phyloP scores from a whole-genome alignment of 2,888 invertebrate species.

The Melieria crassipennis region DNA sequence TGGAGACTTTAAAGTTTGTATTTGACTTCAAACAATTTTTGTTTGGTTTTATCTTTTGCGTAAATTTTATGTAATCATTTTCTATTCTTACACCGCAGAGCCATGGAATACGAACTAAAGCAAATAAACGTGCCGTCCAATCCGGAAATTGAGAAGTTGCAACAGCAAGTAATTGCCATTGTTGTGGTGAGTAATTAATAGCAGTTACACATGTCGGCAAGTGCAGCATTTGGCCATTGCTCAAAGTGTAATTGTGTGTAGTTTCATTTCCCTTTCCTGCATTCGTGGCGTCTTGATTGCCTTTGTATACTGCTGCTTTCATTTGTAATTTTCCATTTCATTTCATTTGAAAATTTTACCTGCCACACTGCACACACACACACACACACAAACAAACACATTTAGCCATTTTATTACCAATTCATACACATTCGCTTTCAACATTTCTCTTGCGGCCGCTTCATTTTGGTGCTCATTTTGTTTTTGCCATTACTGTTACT shows the following conservation, averaged over 20 bases:
- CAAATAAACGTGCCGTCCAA: constrained; percentile 63
- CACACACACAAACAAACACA: constrained; percentile 3
- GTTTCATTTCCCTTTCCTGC: constrained; percentile 4
- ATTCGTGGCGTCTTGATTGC: not conserved
- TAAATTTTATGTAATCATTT: not conserved
- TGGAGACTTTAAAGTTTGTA: constrained; percentile 64
- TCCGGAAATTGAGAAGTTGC: constrained; percentile 63
- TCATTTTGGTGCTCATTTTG: too few species aligned
- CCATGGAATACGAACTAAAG: constrained; percentile 64
- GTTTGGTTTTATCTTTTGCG: not conserved
- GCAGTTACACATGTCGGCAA: constrained; percentile 2
- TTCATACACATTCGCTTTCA: not conserved
- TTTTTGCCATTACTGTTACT: too few species aligned
- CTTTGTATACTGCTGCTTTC: not conserved
- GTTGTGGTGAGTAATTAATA: constrained; percentile 60
- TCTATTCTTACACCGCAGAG: constrained; percentile 47
- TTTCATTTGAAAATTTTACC: constrained; percentile 4
- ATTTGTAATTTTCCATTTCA: constrained; percentile 8
- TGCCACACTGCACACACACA: not conserved
- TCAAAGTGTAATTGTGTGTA: constrained; percentile 1
- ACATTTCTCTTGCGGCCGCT: too few species aligned
- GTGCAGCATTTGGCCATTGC: not conserved
- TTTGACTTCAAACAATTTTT: not conserved
- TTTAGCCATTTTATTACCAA: not conserved
- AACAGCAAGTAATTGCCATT: constrained; percentile 64